A percentile compares a stretch with the other conserved stretches of the same genome.
These are phyloP conservation scores for Melanocharis versteri DNA, from an alignment of 2,113 vertebrate genomes.

Conservation along the genomic window DNA sequence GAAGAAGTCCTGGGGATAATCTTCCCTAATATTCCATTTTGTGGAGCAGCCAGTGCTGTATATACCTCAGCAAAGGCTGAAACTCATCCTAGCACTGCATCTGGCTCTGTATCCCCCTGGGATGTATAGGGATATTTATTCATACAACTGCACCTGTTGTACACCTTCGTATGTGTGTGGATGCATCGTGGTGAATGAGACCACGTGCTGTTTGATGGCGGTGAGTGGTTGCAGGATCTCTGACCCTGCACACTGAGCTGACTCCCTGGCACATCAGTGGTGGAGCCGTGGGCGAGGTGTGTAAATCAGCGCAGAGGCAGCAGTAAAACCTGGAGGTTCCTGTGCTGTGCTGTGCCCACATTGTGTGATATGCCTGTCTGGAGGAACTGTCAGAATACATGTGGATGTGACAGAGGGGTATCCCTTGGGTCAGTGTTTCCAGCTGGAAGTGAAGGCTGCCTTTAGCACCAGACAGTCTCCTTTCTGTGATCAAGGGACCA, in stretches of 20 bases:
- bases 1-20: not conserved
- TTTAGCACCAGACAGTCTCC: not conserved
- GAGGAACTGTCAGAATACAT: not conserved
- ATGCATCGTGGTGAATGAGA: fast-evolving
- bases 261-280: not conserved
- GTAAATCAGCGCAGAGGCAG: not conserved
- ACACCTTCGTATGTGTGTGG: fast-evolving
- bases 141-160: not conserved
- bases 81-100: not conserved
- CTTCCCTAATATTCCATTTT: not conserved
- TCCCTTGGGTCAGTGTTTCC: not conserved
- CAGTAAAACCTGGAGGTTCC: not conserved
- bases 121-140: not conserved
- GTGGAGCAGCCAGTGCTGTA: not conserved
- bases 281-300: not conserved
- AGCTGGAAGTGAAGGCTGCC: not conserved
- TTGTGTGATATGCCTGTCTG: fast-evolving
- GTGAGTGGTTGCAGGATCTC: not conserved
- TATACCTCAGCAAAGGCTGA: not conserved
- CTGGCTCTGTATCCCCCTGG: not conserved
- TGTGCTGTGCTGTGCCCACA: fast-evolving
- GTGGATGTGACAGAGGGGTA: fast-evolving
- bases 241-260: not conserved
- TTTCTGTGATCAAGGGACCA: not conserved
- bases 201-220: fast-evolving